phyloP scores from a whole-genome alignment of 2,797 vertebrate species.

The Perodicticus potto region DNA sequence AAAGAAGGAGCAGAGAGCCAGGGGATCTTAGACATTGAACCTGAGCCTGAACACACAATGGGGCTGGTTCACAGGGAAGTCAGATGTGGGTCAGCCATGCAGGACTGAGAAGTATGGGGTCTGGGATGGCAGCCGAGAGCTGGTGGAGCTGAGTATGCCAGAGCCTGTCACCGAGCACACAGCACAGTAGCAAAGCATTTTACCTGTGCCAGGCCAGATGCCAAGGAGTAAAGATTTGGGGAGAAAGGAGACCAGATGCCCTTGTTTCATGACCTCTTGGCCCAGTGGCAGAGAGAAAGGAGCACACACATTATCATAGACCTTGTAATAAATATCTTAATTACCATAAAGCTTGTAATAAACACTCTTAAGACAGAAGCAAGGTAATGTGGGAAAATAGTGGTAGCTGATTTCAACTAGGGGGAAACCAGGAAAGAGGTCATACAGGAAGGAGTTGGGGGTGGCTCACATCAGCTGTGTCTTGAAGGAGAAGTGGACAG shows the following conservation, averaged over 20 bases:
- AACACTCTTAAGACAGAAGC: neutral
- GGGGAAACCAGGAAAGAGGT: neutral
- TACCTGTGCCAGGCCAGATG: neutral
- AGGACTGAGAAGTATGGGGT: neutral
- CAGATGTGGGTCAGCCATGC: slow-evolving; percentile 22
- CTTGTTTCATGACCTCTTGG: neutral
- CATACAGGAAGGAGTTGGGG: neutral
- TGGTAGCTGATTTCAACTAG: neutral
- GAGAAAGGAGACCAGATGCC: neutral
- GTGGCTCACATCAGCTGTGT: neutral
- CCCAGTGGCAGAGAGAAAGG: neutral
- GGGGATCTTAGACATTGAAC: neutral
- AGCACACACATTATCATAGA: neutral
- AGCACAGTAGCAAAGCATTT: neutral
- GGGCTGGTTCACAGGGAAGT: slow-evolving; percentile 44
- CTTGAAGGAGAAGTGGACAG: neutral
- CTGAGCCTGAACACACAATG: slow-evolving; percentile 65
- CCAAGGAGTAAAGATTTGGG: neutral
- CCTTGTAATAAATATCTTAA: neutral
- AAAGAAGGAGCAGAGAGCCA: neutral
- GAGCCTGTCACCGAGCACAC: neutral
- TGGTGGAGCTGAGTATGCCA: neutral
- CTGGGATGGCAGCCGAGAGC: neutral
- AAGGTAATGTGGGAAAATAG: neutral
- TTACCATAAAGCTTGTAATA: neutral